Evolutionary conservation across 2,113 vertebrate species (phyloP).

Genomic region (Hyperoodon ampullatus): DNA sequence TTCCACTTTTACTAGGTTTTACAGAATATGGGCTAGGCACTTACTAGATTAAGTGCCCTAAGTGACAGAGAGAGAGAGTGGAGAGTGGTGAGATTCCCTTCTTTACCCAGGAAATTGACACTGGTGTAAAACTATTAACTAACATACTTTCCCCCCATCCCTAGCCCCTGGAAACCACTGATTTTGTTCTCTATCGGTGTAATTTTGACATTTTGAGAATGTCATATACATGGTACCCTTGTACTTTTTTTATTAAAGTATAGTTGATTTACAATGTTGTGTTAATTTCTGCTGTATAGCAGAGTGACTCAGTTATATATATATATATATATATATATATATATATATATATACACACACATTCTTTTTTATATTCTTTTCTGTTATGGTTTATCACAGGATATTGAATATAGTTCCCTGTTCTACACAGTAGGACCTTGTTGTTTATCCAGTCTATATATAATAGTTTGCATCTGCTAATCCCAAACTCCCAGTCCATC

Average conservation of each 20-base stretch:
- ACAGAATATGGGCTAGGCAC: too few species aligned
- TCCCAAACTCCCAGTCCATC: too few species aligned
- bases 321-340: too few species aligned
- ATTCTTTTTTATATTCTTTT: not conserved
- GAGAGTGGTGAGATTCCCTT: accelerated
- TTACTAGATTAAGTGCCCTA: not conserved
- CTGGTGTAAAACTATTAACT: too few species aligned
- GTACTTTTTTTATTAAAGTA: not conserved
- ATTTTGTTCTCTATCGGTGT: not conserved
- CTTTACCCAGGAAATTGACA: not conserved
- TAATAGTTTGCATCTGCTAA: too few species aligned
- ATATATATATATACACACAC: not conserved
- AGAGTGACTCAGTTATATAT: not conserved
- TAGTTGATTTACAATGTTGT: not conserved
- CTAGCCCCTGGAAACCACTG: not conserved
- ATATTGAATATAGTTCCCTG: not conserved
- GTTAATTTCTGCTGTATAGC: not conserved
- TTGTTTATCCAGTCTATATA: not conserved
- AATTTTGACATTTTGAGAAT: not conserved
- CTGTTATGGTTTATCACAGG: not conserved
- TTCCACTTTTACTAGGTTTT: not conserved
- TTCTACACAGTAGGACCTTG: not conserved
- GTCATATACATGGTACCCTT: not conserved
- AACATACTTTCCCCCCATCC: not conserved
- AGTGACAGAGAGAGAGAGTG: not conserved